These are phyloP conservation scores for Diglossa cyanea DNA, from an alignment of 2,797 vertebrate species.

Conservation along the genomic window DNA sequence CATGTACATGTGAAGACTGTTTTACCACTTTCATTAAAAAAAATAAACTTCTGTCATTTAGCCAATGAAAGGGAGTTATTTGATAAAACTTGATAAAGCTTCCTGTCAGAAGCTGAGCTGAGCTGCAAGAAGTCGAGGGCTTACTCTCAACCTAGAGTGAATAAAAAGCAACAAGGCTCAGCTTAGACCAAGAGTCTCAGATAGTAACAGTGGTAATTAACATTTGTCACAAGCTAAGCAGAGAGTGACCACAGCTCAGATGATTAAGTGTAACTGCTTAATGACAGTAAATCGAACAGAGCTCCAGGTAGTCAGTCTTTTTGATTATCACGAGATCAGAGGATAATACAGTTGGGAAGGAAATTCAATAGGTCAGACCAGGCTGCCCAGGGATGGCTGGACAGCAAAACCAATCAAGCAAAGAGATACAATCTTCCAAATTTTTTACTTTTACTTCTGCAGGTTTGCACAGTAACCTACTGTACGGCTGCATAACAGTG, in stretches of 20 bases:
- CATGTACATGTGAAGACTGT: rapidly evolving
- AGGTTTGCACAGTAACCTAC: neutral
- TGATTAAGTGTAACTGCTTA: neutral
- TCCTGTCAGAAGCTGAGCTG: neutral
- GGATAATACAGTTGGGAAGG: neutral
- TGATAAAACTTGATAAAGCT: neutral
- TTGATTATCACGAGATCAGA: neutral
- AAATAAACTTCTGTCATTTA: neutral
- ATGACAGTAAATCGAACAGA: neutral
- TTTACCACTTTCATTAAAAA: neutral
- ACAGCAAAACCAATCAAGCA: neutral
- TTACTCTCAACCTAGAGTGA: neutral
- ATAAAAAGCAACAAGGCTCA: neutral
- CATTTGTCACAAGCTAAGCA: neutral
- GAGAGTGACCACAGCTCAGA: neutral
- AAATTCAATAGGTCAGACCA: conserved; percentile 16
- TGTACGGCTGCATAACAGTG: neutral
- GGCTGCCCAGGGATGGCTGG: neutral
- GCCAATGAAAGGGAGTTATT: neutral
- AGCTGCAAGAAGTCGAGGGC: neutral
- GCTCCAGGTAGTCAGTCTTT: neutral
- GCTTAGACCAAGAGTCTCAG: neutral
- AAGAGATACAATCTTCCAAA: neutral
- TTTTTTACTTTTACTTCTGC: conserved; percentile 10
- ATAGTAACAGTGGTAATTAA: neutral